These are phyloP conservation scores for Eufriesea mexicana DNA, from an alignment of 1,140 invertebrate genomes.

Conservation along the genomic window DNA sequence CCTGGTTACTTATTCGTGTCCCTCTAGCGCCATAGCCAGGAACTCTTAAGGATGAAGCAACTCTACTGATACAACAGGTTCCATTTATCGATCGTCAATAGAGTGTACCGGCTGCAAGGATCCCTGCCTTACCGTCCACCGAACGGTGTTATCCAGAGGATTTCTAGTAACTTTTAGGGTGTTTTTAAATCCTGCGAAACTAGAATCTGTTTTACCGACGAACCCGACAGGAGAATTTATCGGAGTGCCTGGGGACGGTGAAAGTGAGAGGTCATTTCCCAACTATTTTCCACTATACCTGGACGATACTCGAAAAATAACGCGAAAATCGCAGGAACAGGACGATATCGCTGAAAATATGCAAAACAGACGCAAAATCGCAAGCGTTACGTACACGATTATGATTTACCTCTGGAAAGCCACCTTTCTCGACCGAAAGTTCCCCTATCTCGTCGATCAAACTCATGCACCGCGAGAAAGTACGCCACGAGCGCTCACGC, in stretches of 20 bases:
- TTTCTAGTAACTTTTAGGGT: not conserved
- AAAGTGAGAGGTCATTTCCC: slow-evolving; percentile 48
- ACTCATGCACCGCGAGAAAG: not conserved
- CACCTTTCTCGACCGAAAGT: not conserved
- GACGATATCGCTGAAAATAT: accelerated
- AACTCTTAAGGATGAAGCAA: not conserved
- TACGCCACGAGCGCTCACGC: not conserved
- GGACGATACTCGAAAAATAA: not conserved
- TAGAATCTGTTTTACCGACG: slow-evolving; percentile 48
- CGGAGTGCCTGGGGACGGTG: slow-evolving; percentile 11
- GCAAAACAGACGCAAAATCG: accelerated
- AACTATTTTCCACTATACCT: not conserved
- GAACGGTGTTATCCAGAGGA: slow-evolving; percentile 22
- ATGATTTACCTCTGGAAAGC: not conserved
- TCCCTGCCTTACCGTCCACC: not conserved
- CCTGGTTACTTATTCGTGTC: not conserved
- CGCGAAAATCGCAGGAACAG: not conserved
- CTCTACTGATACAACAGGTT: slow-evolving; percentile 1
- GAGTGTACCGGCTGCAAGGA: not conserved
- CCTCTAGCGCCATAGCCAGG: not conserved
- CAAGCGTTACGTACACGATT: no score
- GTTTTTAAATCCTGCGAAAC: not conserved
- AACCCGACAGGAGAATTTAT: not conserved
- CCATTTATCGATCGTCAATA: not conserved
- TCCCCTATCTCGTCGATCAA: not conserved